A percentile compares a stretch with the other conserved stretches of the same genome.
Conservation (phyloP, 2,797 vertebrate species). For the Catharus ustulatus region DNA sequence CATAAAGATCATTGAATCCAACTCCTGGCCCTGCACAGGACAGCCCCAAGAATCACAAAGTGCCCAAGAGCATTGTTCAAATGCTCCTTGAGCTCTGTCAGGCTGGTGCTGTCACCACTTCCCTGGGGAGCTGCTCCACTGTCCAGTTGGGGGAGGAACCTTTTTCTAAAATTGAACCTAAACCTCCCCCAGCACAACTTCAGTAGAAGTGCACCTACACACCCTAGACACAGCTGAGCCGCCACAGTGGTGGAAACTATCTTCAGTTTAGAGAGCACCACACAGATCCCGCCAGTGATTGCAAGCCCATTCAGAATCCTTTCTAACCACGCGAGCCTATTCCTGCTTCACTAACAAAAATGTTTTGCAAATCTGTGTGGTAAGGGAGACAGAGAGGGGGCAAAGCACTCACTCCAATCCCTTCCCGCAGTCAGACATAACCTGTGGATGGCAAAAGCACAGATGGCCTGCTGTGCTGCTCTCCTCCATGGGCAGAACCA, state of each 20-base stretch:
- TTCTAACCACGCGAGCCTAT: background rate
- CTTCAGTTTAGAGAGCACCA: background rate
- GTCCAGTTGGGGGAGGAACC: rapidly evolving
- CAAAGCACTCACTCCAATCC: background rate
- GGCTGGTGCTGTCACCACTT: background rate
- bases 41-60: background rate
- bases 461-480: background rate
- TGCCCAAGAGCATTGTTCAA: background rate
- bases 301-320: background rate
- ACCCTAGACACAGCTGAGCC: background rate
- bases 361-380: background rate
- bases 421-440: background rate
- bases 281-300: background rate
- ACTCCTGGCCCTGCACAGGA: background rate
- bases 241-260: background rate
- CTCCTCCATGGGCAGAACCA: background rate
- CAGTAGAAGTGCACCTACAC: background rate
- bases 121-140: background rate
- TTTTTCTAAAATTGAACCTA: rapidly evolving
- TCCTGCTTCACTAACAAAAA: background rate
- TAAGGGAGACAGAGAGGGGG: background rate
- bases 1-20: background rate
- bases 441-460: background rate
- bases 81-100: background rate
- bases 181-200: background rate